These are phyloP conservation scores for Discoglossus pictus DNA, from an alignment of 2,797 vertebrate genomes.

Conservation along the genomic window DNA sequence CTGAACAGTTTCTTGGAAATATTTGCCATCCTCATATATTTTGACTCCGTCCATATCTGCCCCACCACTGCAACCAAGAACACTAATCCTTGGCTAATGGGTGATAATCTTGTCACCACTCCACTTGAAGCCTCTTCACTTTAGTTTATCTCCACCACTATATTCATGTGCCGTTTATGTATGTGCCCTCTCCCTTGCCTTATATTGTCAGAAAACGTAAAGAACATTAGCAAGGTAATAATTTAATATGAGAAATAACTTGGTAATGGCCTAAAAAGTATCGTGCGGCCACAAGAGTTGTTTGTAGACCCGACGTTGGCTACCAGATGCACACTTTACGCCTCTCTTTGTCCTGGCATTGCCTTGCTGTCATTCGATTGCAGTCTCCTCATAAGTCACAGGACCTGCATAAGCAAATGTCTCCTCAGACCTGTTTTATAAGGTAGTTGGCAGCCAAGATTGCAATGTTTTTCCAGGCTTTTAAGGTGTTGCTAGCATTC, in stretches of 20 bases:
- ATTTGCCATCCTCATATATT: neutral
- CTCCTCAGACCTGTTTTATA: neutral
- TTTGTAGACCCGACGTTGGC: too few relatives aligned
- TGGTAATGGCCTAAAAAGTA: too few relatives aligned
- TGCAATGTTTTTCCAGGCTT: slow-evolving; percentile 17
- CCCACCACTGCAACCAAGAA: neutral
- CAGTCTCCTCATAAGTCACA: neutral
- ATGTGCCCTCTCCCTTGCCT: too few relatives aligned
- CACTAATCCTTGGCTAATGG: neutral
- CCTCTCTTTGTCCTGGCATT: too few relatives aligned
- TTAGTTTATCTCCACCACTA: neutral
- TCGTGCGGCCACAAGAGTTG: too few relatives aligned
- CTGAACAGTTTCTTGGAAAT: neutral
- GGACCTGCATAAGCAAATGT: neutral
- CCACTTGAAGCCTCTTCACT: slow-evolving; percentile 6
- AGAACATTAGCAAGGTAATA: too few relatives aligned
- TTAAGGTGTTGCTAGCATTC: slow-evolving; percentile 15
- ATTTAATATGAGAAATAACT: too few relatives aligned
- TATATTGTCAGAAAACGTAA: too few relatives aligned
- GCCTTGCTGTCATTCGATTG: too few relatives aligned
- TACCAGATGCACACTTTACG: too few relatives aligned
- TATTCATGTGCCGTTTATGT: neutral
- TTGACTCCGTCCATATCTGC: neutral
- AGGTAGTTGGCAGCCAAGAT: neutral
- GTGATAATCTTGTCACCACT: neutral